Evolutionary conservation across 2,888 invertebrate species (phyloP).

Genomic region (Germaria angustata): DNA sequence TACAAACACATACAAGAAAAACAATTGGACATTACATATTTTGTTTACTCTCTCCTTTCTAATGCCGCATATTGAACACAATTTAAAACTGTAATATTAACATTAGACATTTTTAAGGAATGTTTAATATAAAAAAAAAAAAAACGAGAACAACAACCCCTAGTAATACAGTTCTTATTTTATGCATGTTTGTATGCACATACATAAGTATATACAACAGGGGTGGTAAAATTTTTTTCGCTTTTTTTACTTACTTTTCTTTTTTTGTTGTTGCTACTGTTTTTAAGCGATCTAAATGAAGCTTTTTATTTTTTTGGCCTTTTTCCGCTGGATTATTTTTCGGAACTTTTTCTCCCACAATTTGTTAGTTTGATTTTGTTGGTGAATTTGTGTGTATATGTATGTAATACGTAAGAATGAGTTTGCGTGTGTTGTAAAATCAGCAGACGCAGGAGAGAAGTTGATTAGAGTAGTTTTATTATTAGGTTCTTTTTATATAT

Average conservation of each 20-base stretch:
- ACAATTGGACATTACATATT: neutral
- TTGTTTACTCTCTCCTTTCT: neutral
- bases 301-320: slow-evolving; percentile 13
- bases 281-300: slow-evolving; percentile 16
- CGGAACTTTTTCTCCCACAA: slow-evolving; percentile 34
- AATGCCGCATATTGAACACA: neutral
- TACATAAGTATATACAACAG: neutral
- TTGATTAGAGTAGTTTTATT: slow-evolving; percentile 52
- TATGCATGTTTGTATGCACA: neutral
- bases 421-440: slow-evolving; percentile 59
- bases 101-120: neutral
- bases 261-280: slow-evolving; percentile 31
- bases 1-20: neutral
- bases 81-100: neutral
- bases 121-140: neutral
- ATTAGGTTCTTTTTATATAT: slow-evolving; percentile 24
- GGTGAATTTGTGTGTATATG: slow-evolving; percentile 8
- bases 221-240: neutral
- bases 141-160: slow-evolving; percentile 29
- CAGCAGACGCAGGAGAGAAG: slow-evolving; percentile 58
- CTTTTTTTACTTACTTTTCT: slow-evolving; percentile 35
- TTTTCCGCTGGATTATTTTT: slow-evolving; percentile 22
- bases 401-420: slow-evolving; percentile 12
- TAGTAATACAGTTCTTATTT: neutral
- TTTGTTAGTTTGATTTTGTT: slow-evolving; percentile 2